Evolutionary conservation across 2,888 invertebrate species (phyloP), one percentile per base, ranked within the genome.

Genomic region (Lochmaea crataegi): DNA sequence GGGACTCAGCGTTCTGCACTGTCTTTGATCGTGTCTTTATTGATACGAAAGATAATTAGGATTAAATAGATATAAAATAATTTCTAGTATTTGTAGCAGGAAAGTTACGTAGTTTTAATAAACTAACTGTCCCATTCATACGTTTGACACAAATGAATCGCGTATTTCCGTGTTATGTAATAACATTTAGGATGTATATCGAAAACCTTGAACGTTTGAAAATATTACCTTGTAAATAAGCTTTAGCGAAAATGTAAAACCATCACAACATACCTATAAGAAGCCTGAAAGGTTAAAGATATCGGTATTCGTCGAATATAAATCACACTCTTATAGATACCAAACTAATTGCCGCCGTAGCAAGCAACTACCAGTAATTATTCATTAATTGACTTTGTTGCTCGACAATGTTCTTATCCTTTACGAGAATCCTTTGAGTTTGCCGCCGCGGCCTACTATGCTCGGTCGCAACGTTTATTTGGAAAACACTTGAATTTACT

Each of bases 361-460:
- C 77, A 61, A 18, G 16, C 79, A 73, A 73, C 76, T 75, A 72
- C 78, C 73, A 79, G 81, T 83, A 83, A 84, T 83, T 82, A 84
- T 82, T 84, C 83, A 84, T 84, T 84, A 84, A 84, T 84, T 84
- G 84, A 83, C 82, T 84, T 83, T 83, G 81, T 82, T 83, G 81
- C 82, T 82, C 80, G 83, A 84, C 83, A 84, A 84, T 84, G 83
- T 83, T 80, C 83, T 82, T 83, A 82, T 82, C 83, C 82, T 76
- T 75, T 75, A 65, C 73, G 68, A 79, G 81, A 82, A 82, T 82
- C 81, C 81, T 83, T 83, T 83, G 82, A 82, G 75, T 72, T n/a
- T 53, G 72, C 78, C 76, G 77, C 76, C 75, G 63, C 72, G 68
- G 72, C 64, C 72, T 72, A 60, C 73, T 65, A 68, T 65, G 68